Evolutionary conservation across 2,888 invertebrate species (phyloP), one percentile per base, ranked within the genome.

Genomic region (Gymnosoma rotundatum): DNA sequence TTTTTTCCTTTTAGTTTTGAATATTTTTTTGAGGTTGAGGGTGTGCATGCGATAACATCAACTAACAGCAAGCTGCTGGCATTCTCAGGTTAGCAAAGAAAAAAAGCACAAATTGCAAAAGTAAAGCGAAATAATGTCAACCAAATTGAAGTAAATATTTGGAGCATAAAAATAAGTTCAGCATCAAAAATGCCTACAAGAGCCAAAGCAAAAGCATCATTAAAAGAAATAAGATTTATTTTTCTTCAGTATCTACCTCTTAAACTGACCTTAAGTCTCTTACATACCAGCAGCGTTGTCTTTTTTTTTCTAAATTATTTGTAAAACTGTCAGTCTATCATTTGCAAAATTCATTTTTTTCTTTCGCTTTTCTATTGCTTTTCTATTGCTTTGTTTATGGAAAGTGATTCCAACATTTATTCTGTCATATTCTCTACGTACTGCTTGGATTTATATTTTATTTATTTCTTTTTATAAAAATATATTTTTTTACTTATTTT

Each of bases 341-440:
- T 52, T 70, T 63, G 32, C 64, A 70, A 32, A 14, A 48, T n/a
- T 1, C 18, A 38, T 54, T 42, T 42, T 42, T 42, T 42, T n/a
- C n/a, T n/a, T n/a, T n/a, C n/a, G n/a, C n/a, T n/a, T 42, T 42
- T 42, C 12, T 42, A 12, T 12, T 7, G 7, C 2, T 1, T 38
- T 38, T 38, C 4, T 12, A 12, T 42, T 42, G 42, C 12, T 42
- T 10, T 12, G 2, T 12, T 10, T 42, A 60, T 61, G 56, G 72
- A 66, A 70, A 83, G 72, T 67, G 70, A 79, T 75, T 83, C 72
- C 52, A 79, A 61, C 56, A 83, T 83, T 83, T 83, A 42, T 60
- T 78, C 74, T 64, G 50, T 45, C 73, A 67, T 63, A 70, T 64
- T 36, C 12, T 12, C 7, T 42, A 42, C 12, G 6, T 12, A 63